Base-by-base conservation (phyloP, 2,797 vertebrate genomes). In the Esox masquinongy region DNA sequence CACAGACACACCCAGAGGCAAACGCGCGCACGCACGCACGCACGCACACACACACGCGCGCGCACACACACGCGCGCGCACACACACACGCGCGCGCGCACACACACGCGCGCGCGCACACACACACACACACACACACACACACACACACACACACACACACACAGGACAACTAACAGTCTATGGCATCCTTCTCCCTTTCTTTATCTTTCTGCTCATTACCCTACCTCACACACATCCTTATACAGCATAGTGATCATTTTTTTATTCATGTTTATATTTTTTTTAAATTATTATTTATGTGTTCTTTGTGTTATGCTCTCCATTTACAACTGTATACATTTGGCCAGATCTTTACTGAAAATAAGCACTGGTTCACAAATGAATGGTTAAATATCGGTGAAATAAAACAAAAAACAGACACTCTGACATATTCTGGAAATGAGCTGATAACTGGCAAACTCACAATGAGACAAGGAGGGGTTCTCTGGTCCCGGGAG, bases 361-460 rank as follows among this genome's bases (percentile, higher is more conserved):
- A 47, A 47, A 47, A 47, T 47, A 47, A 47, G 43, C 5, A 47
- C 3, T 47, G 43, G 12, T 47, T 47, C 43, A 1, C 43, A 47
- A 47, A 47, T 47, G 43, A 2, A 2, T 15, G 12, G 12, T 47
- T 14, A 47, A 47, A 47, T 47, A 47, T 47, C 12, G 43, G 12
- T 14, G 43, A 47, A 14, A 47, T 47, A 14, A 47, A 47, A 47
- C 12, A 11, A 11, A 47, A 47, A 47, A 47, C 43, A 79, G 26
- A 50, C 61, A 79, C 29, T 70, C 31, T 73, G 31, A 73, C 74
- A 67, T 22, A 73, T 24, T 79, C 81, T 82, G 77, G 68, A 74
- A 84, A 79, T 81, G 85, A 88, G 85, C 83, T 87, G 82, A 77
- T 71, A 26, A 87, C 74, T 85, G 75, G 72, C 74, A 80, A 76